Evolutionary conservation across 2,888 invertebrate species (phyloP), one percentile per base, ranked within the genome.

Genomic region (Pecten maximus): DNA sequence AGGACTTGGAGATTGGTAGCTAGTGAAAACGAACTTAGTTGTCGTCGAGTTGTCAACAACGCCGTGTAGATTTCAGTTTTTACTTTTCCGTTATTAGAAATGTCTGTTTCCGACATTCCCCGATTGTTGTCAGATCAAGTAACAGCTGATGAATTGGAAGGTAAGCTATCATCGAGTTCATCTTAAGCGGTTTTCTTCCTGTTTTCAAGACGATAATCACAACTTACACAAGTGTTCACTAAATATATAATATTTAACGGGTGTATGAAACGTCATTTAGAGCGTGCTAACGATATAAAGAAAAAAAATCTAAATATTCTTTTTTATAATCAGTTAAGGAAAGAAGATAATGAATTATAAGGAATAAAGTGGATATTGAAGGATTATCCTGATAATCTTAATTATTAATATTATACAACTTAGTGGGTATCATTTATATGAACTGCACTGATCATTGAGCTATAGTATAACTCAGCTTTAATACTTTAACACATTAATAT

Each of bases 371-470:
- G 74, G 74, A 35, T 74, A 74, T 74, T 0, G 1, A 74, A 10
- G 74, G 74, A 74, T 74, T 74, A 74, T 74, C 74, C 74, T 74
- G 74, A 74, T 74, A 74, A 74, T 74, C 74, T 74, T 74, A 74
- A 74, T 74, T 74, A 74, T 28, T 35, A 35, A 74, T 74, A 74
- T 74, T 74, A 74, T 35, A 74, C 74, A 74, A 74, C 35, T 74
- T 74, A 74, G 2, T 19, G 8, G 35, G 74, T 74, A 35, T 74
- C 74, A 74, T 23, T 74, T 8, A 74, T 19, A n/a, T 74, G 35
- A 54, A 54, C 28, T 28, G 15, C 28, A 54, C 54, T 19, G 54
- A 54, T 74, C 35, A 35, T 28, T 35, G 28, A 15, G 35, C 35
- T 35, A 10, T 28, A 28, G 6, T 35, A 74, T 3, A 74, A 74